Base-by-base conservation (phyloP, 2,888 invertebrate genomes). In the Zhuqinia jingwanae region DNA sequence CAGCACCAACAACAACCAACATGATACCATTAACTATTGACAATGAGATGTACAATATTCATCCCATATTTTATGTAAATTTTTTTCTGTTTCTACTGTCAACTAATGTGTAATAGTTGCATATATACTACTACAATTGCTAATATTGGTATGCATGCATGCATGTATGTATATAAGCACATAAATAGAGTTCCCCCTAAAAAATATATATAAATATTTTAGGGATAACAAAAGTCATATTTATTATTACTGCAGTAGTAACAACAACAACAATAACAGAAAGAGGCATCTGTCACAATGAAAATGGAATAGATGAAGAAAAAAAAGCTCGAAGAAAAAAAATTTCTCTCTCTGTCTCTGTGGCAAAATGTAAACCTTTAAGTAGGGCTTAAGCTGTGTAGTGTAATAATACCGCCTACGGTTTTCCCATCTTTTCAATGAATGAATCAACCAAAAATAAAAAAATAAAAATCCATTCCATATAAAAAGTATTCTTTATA, bases 171-270 rank as follows among this genome's bases (percentile, higher is more conserved):
- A 36, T 36, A 36, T 36, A 36, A 8, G 36, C 8, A 6, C 3
- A 8, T 36, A 36, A 6, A 36, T 36, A 36, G 36, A 36, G 3
- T 36, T 36, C 8, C 36, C 36, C 36, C 15, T 56, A 17, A 27
- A 27, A 47, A 70, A 70, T 70, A 68, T 45, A 11, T 20, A 70
- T 70, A 70, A 22, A 73, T 73, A 47, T 84, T 84, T 73, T 20
- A 70, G 79, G 85, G 79, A 79, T 85, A 79, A 79, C 79, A 85
- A 60, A 85, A 85, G 80, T 80, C 86, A 81, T 80, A 75, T 86
- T 86, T 86, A 65, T 86, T 58, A 81, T 65, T 65, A 20, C 65
- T 27, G 17, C n/a, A 15, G 13, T 27, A 60, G 13, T 8, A 60
- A 56, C 20, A 20, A n/a, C 25, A 15, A 60, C 8, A 60, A 1